Evolutionary conservation across 2,797 vertebrate genomes (phyloP).

Genomic region (Ctenosaura bakeri): DNA sequence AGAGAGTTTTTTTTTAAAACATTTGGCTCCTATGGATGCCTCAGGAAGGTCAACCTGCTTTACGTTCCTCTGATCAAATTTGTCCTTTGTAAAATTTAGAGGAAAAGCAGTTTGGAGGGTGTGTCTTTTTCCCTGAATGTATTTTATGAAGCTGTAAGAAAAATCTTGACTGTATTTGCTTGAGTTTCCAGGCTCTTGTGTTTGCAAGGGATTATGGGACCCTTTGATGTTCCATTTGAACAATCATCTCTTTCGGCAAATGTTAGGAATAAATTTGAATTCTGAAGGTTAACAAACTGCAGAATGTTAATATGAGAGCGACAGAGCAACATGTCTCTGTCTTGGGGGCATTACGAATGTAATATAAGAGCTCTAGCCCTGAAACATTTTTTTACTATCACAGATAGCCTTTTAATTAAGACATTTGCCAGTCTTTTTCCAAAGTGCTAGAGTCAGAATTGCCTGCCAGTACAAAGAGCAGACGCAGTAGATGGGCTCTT

Average conservation of each 20-base stretch:
- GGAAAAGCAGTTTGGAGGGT: neutral
- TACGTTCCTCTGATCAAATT: neutral
- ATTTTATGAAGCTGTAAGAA: neutral
- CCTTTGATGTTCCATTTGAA: neutral
- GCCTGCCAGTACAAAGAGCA: neutral
- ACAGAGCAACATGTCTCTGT: neutral
- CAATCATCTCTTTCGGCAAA: neutral
- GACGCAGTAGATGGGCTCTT: neutral
- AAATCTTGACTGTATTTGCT: neutral
- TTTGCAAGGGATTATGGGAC: slow-evolving; percentile 6
- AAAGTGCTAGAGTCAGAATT: neutral
- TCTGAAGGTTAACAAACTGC: neutral
- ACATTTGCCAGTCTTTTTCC: neutral
- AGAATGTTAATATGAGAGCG: too few species aligned
- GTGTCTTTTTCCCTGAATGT: neutral
- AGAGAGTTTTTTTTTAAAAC: neutral
- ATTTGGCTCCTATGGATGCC: neutral
- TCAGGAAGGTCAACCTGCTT: neutral
- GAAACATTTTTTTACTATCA: slow-evolving; percentile 50
- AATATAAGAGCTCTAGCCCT: neutral
- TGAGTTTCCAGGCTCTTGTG: neutral
- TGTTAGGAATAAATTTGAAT: neutral
- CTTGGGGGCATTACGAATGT: neutral
- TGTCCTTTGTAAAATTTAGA: neutral
- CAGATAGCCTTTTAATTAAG: neutral